A percentile compares a stretch with the other conserved stretches of the same genome.
These are phyloP conservation scores for Sylvilagus floridanus DNA, from an alignment of 2,797 vertebrate species.

Conservation along the genomic window DNA sequence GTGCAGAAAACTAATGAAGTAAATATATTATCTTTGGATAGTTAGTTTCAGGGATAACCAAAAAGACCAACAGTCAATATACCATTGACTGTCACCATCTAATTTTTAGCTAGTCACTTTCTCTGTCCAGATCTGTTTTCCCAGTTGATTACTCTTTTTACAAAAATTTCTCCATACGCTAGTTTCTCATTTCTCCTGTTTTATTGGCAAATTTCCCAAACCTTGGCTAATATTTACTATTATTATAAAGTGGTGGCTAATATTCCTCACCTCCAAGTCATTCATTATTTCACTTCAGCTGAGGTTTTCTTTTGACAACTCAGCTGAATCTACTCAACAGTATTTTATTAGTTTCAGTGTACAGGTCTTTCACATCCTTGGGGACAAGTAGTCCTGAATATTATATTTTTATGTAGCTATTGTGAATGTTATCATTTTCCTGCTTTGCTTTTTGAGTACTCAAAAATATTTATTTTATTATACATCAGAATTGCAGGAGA, in stretches of 20 bases:
- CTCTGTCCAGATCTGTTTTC: not conserved
- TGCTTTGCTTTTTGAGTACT: too few relatives aligned
- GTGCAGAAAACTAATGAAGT: not conserved
- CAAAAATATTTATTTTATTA: too few relatives aligned
- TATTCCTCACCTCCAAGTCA: not conserved
- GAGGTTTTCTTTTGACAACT: not conserved
- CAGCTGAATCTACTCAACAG: not conserved
- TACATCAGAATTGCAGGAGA: too few relatives aligned
- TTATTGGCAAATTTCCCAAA: constrained; percentile 7
- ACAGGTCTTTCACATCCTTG: too few relatives aligned
- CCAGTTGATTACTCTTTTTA: not conserved
- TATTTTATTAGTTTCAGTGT: not conserved
- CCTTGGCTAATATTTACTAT: not conserved
- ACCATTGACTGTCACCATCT: not conserved
- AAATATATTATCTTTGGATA: constrained; percentile 15
- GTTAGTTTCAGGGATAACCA: not conserved
- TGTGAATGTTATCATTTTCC: too few relatives aligned
- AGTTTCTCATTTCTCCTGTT: not conserved
- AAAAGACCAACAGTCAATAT: not conserved
- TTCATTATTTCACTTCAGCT: not conserved
- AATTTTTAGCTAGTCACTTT: not conserved
- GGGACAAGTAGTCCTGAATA: too few relatives aligned
- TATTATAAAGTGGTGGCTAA: constrained; percentile 25
- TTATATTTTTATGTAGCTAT: too few relatives aligned
- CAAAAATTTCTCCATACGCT: not conserved